Evolutionary conservation across 2,113 vertebrate species (phyloP), one percentile per base, ranked within the genome.

Genomic region (Anolis carolinensis): DNA sequence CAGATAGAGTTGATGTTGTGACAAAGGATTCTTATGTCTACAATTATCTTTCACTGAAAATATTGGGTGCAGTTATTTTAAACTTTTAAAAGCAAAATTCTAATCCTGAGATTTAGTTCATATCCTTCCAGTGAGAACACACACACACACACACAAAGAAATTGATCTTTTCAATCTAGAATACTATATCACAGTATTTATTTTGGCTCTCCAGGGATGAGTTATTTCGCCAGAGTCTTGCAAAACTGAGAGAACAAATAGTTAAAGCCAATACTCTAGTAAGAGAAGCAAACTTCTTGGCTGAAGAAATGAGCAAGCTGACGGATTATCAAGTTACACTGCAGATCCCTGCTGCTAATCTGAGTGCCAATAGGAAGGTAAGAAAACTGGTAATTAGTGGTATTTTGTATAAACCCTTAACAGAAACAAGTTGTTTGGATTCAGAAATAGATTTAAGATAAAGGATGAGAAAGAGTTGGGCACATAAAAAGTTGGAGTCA

Each of bases 361-460:
- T 99, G 94, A 99, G 98, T 84, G 98, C 99, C 90, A 99, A 99
- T 91, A 98, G 97, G 89, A 99, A 99, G 98, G 99, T 99, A 93
- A 96, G 93, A 79, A 52, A 55, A 79, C 30, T 39, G 44, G 11
- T 82, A 52, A 81, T 2, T 34, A 44, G 5, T 83, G 59, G 27
- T 59, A 59, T 59, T 63, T 86, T 34, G 48, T 36, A 44, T 72
- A 44, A 63, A 11, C 16, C 8, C n/a, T 65, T 25, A 7, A 73
- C 73, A 67, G 63, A 50, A 67, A 30, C 27, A 20, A 62, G 55
- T 50, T 36, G 50, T 80, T 50, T 72, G 14, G 13, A 7, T 65
- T 62, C 50, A 80, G 70, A 74, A 27, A 23, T 34, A 80, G 23
- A 44, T 32, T 63, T 65, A 67, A 59, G 34, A 13, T 11, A 59